Evolutionary conservation across 2,888 invertebrate genomes (phyloP).

Genomic region (Colletes collaris): DNA sequence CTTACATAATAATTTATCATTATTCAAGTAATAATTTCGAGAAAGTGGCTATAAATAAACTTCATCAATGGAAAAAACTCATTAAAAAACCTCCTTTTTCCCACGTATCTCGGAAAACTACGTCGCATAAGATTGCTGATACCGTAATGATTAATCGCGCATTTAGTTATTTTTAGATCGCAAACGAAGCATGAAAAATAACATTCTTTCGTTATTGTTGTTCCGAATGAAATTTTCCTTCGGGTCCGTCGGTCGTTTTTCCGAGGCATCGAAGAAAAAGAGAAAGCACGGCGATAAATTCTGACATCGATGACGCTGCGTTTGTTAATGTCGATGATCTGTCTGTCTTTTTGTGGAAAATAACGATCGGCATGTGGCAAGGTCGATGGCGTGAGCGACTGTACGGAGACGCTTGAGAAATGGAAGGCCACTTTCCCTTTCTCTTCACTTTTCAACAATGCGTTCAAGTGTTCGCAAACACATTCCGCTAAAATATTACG

Average conservation of each 20-base stretch:
- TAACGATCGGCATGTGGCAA: slow-evolving; percentile 55
- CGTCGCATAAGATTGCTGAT: no score
- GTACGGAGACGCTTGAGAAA: slow-evolving; percentile 49
- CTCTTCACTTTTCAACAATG: slow-evolving; percentile 49
- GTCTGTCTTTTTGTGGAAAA: slow-evolving; percentile 39
- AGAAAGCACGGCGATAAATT: not conserved
- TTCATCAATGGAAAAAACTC: no score
- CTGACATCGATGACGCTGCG: not conserved
- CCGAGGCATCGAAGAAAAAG: not conserved
- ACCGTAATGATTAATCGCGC: no score
- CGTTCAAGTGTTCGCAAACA: slow-evolving; percentile 2
- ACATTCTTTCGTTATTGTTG: no score
- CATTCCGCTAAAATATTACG: slow-evolving; percentile 6
- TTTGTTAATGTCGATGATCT: slow-evolving; percentile 28
- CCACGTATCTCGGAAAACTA: no score
- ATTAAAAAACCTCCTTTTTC: no score
- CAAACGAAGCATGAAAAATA: no score
- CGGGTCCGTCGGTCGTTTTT: not conserved
- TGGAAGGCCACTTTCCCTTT: slow-evolving; percentile 63
- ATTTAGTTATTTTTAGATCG: no score
- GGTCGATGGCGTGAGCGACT: slow-evolving; percentile 53
- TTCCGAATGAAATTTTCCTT: not conserved
- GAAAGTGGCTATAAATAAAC: no score
- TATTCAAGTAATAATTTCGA: no score
- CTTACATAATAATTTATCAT: no score